Evolutionary conservation across 1,140 invertebrate species (phyloP).

Genomic region (Trypoxylus dichotomus): DNA sequence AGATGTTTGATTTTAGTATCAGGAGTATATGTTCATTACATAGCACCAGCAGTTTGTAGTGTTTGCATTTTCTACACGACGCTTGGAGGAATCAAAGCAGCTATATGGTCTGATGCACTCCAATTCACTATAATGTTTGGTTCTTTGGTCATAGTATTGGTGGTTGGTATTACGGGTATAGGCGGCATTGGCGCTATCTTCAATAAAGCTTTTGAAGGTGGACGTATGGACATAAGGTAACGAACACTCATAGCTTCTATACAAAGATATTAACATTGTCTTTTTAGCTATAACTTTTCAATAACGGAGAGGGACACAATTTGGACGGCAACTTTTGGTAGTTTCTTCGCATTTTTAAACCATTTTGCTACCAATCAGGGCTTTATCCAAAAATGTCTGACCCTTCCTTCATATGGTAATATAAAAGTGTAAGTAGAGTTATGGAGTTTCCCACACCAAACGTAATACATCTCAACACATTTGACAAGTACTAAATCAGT

Average conservation of each 20-base stretch:
- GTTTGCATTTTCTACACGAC: slow-evolving; percentile 80
- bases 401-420: slow-evolving; percentile 55
- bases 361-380: slow-evolving; percentile 61
- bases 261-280: slow-evolving; percentile 39
- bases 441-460: too few species aligned
- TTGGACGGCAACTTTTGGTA: slow-evolving; percentile 61
- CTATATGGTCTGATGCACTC: slow-evolving; percentile 72
- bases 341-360: slow-evolving; percentile 61
- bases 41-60: slow-evolving; percentile 68
- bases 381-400: slow-evolving; percentile 62
- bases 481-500: too few species aligned
- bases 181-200: slow-evolving; percentile 55
- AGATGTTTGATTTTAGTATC: slow-evolving; percentile 50
- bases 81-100: slow-evolving; percentile 73
- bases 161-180: slow-evolving; percentile 52
- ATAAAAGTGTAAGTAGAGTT: slow-evolving; percentile 54
- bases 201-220: slow-evolving; percentile 34
- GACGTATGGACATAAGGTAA: slow-evolving; percentile 39
- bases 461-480: too few species aligned
- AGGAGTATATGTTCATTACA: slow-evolving; percentile 63
- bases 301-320: slow-evolving; percentile 59
- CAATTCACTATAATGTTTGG: slow-evolving; percentile 69
- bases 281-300: slow-evolving; percentile 59
- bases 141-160: slow-evolving; percentile 65
- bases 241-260: not conserved